Evolutionary conservation across 2,113 vertebrate genomes (phyloP), one percentile per base, ranked within the genome.

Genomic region (Argyrosomus japonicus): DNA sequence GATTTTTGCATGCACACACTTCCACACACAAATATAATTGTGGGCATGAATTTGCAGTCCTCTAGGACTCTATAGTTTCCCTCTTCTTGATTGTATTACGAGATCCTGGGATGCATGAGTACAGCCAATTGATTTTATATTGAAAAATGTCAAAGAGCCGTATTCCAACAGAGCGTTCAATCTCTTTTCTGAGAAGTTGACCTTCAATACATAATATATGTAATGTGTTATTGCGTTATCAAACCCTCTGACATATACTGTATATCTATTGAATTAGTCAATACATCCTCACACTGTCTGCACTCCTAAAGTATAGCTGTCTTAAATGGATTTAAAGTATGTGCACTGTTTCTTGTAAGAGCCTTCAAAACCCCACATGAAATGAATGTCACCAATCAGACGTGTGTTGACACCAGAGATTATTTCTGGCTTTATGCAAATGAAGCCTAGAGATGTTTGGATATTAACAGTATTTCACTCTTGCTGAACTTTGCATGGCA

Each of bases 391-490:
- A 82, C 80, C 73, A 78, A 88, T 84, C 75, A 84, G 69, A 18
- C 53, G 5, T 53, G 54, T 85, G 81, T 78, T 80, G 88, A 90
- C 86, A 85, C 53, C 68, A 36, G 72, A 85, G 65, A 68, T 86
- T 87, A 89, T 91, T 90, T 79, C 75, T 79, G 84, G 80, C 83
- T 86, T 77, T 51, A 88, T 88, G 87, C 74, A 83, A 87, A 92
- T 91, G 61, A 17, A 18, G 67, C 56, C 56, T 15, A 8, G 73
- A 88, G 77, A 81, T 86, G 82, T 81, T 82, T 84, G 69, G 77
- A 83, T 88, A 89, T 89, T 82, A 88, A 71, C 54, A 50, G 82
- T 86, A 82, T 92, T 92, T 90, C 81, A 87, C 73, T 84, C 63
- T 36, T 72, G 25, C 73, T 92, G 82, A 90, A 90, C 91, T 87